phyloP scores from a whole-genome alignment of 2,888 invertebrate genomes.

The Polyommatus iphigenia region DNA sequence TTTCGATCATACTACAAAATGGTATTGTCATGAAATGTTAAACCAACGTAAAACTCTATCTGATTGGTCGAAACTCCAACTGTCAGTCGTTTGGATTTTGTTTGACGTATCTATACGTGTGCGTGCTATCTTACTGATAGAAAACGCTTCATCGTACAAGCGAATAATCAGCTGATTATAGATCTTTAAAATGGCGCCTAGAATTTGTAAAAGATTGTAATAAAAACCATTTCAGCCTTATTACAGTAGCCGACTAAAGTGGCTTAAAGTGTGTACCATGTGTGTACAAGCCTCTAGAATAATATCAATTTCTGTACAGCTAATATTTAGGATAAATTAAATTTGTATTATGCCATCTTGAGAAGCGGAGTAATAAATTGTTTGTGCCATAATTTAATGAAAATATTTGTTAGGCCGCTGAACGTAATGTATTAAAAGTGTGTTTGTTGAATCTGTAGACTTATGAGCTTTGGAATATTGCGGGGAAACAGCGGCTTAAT shows the following conservation, averaged over 20 bases:
- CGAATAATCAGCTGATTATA: no score
- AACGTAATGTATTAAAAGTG: conserved; percentile 3
- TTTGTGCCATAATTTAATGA: conserved; percentile 19
- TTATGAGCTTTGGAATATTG: conserved; percentile 22
- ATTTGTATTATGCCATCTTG: conserved; percentile 18
- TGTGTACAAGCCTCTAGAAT: background rate
- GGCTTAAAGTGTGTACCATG: background rate
- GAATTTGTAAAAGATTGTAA: background rate
- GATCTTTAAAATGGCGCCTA: background rate
- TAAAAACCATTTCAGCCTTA: background rate
- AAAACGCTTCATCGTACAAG: no score
- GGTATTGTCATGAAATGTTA: no score
- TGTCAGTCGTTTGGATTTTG: no score
- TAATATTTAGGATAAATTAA: conserved; percentile 14
- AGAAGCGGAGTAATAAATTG: conserved; percentile 7
- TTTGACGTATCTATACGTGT: no score
- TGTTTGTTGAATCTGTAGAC: conserved; percentile 19
- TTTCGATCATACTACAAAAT: no score
- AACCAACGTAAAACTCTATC: no score
- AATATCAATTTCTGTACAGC: background rate
- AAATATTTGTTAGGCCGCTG: conserved; percentile 1
- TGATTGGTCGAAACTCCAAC: no score
- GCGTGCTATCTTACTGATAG: no score
- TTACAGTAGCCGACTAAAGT: background rate
- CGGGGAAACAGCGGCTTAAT: background rate